Percentiles rank a stretch among this genome's conserved stretches.
These are phyloP conservation scores for Mus spretus DNA, from an alignment of 2,797 vertebrate species.

Conservation along the genomic window DNA sequence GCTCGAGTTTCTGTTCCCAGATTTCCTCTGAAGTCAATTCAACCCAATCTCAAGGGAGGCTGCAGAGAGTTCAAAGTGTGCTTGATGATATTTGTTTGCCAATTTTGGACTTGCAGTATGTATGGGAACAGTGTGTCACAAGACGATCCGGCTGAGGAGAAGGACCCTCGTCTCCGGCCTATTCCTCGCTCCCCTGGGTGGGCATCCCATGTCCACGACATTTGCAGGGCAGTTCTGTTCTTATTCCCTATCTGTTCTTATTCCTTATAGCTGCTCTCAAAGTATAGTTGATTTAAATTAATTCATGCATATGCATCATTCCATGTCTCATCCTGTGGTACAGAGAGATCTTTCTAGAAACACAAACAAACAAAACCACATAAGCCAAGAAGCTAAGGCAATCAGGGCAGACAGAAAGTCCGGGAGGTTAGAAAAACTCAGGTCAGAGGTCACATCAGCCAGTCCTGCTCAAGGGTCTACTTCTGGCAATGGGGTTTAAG, in stretches of 20 bases:
- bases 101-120: neutral
- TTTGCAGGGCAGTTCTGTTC: neutral
- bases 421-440: neutral
- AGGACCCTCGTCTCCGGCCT: too few relatives aligned
- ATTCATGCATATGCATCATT: neutral
- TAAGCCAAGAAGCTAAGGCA: neutral
- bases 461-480: neutral
- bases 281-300: neutral
- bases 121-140: neutral
- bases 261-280: neutral
- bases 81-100: neutral
- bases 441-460: neutral
- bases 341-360: neutral
- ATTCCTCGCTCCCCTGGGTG: neutral
- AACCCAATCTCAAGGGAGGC: constrained; percentile 38
- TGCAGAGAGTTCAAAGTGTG: constrained; percentile 46
- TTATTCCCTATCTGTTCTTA: constrained; percentile 4
- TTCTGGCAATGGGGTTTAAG: neutral
- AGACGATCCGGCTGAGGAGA: neutral
- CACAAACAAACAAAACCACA: too few relatives aligned
- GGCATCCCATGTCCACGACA: neutral
- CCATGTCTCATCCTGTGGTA: neutral
- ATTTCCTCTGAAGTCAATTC: constrained; percentile 30
- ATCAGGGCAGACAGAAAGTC: neutral
- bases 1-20: neutral